Base-by-base conservation (phyloP, 1,140 invertebrate species). In the Pinna nobilis region DNA sequence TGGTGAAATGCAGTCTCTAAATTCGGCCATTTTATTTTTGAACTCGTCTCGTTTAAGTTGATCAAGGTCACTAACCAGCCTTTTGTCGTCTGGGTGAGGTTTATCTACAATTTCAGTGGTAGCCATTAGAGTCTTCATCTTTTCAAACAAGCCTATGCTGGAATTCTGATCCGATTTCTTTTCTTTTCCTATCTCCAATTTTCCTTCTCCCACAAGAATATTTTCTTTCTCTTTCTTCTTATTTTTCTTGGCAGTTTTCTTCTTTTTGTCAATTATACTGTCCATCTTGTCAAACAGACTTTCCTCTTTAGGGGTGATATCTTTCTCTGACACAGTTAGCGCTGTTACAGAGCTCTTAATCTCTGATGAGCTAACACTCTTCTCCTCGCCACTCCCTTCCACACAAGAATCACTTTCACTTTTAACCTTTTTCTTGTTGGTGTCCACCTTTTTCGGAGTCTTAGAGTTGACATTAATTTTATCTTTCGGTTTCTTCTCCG, bases 61-160 rank as follows among this genome's bases (percentile, higher is more conserved):
- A 28, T 66, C 63, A 51, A 47, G 33, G 23, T 71, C 30, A 55
- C 44, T 13, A 51, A 44, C 1, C 53, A 50, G n/a, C 44, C 47
- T 35, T 28, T 63, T 35, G n/a, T 63, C 39, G 13, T 64, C 35
- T 30, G 69, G 33, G 9, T 44, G 41, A 35, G 18, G 60, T 4
- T 35, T 70, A 33, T 61, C 55, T 50, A 49, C 57, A 9, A 49
- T 30, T 6, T 70, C 60, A 41, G 44, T 44, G 25, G 61, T 41
- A 39, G 15, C 35, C 59, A 64, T 41, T 28, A 61, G 32, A 33
- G 49, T 71, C 18, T 75, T 67, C 39, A 75, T 70, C 32, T 75
- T 75, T 25, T 69, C 67, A 70, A 75, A 75, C 41, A 75, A 51
- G 33, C 73, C 53, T 51, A 51, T 55, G 33, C 69, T 51, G n/a